Percentiles rank a stretch among this genome's conserved stretches.
phyloP scores from a whole-genome alignment of 2,888 invertebrate species.

The Amiota mariae region DNA sequence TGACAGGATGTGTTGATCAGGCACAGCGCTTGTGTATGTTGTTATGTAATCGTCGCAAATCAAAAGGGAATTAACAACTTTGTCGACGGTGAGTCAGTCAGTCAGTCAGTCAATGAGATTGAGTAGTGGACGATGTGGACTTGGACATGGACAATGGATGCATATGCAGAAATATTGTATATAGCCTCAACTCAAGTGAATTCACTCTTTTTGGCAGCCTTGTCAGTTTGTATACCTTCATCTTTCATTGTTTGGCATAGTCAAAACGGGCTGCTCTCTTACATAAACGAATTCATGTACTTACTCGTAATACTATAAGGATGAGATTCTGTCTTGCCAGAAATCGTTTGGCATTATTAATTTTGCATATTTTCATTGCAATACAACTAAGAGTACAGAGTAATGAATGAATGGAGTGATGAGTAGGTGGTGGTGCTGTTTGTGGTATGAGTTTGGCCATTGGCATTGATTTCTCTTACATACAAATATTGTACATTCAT shows the following conservation, averaged over 20 bases:
- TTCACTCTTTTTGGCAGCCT: too few species aligned
- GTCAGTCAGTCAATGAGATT: background rate
- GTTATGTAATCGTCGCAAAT: background rate
- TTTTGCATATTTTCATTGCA: constrained; percentile 35
- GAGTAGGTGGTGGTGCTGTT: constrained; percentile 12
- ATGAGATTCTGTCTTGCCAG: constrained; percentile 15
- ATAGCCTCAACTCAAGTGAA: too few species aligned
- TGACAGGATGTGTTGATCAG: background rate
- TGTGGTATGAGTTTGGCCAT: background rate
- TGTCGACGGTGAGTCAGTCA: background rate
- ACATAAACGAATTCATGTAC: constrained; percentile 35
- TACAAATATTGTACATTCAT: too few species aligned
- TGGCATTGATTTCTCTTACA: constrained; percentile 22
- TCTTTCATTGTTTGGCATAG: background rate
- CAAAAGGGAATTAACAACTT: constrained; percentile 34
- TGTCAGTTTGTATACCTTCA: too few species aligned
- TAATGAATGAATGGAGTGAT: background rate
- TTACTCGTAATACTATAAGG: too few species aligned
- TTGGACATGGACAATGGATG: background rate
- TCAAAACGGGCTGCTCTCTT: constrained; percentile 23
- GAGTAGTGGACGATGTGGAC: background rate
- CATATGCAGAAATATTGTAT: too few species aligned
- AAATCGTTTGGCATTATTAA: constrained; percentile 37
- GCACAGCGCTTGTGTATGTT: too few species aligned
- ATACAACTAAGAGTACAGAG: too few species aligned